Percentiles rank a stretch among this genome's conserved stretches.
Evolutionary conservation across 2,888 invertebrate species (phyloP).

Genomic region (Sympetrum striolatum): DNA sequence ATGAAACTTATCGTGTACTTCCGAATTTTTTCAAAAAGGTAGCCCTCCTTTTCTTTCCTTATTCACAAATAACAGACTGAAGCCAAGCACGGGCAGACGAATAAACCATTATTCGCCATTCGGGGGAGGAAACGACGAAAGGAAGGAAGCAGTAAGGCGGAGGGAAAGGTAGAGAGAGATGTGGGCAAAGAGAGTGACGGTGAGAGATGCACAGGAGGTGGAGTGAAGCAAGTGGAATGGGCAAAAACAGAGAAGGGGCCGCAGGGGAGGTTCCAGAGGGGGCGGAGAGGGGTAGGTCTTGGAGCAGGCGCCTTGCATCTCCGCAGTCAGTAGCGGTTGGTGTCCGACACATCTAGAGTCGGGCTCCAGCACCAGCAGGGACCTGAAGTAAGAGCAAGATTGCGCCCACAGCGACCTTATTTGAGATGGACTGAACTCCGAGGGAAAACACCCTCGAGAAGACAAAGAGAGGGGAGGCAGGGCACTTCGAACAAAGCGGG

Average conservation of each 20-base stretch:
- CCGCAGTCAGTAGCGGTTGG: background rate
- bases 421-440: background rate
- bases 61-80: no score
- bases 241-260: background rate
- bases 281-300: conserved; percentile 3
- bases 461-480: background rate
- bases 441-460: background rate
- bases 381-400: background rate
- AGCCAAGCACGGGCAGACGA: no score
- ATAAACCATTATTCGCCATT: no score
- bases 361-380: background rate
- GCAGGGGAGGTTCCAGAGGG: background rate
- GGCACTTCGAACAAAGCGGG: background rate
- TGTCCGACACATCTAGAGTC: background rate
- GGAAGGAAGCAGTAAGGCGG: background rate
- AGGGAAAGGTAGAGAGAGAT: background rate
- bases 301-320: conserved; percentile 13
- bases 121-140: background rate
- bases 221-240: background rate
- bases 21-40: no score
- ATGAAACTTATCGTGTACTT: no score
- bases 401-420: background rate
- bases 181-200: background rate
- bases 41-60: no score
- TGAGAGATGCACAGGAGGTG: background rate